phyloP scores from a whole-genome alignment of 2,888 invertebrate genomes.

The Trypoxylon attenuatum region DNA sequence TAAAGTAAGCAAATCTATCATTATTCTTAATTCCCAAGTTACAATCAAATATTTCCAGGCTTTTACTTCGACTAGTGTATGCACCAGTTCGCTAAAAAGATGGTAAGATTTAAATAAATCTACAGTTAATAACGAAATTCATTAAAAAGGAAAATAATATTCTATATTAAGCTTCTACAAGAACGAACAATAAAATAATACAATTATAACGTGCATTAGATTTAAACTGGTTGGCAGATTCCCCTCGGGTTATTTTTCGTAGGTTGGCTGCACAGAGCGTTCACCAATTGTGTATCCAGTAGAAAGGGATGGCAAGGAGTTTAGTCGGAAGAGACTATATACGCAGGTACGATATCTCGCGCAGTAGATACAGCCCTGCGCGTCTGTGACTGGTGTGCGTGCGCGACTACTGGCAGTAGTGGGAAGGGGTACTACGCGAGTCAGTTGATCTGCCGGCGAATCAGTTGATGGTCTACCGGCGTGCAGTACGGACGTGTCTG shows the following conservation, averaged over 20 bases:
- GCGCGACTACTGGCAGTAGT: conserved; percentile 35
- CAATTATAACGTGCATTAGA: too few species aligned
- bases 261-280: conserved; percentile 50
- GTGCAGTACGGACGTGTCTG: conserved; percentile 64
- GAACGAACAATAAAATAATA: conserved; percentile 2
- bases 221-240: conserved; percentile 40
- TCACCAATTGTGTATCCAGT: neutral
- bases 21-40: too few species aligned
- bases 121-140: too few species aligned
- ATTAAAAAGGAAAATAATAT: too few species aligned
- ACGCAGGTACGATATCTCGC: neutral
- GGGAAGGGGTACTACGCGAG: conserved; percentile 68
- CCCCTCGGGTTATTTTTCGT: conserved; percentile 55
- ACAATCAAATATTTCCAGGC: too few species aligned
- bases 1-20: too few species aligned
- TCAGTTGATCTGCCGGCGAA: conserved; percentile 67
- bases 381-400: too few species aligned
- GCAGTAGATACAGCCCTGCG: conserved; percentile 44
- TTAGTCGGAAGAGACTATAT: neutral
- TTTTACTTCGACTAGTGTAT: too few species aligned
- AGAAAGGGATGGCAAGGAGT: neutral
- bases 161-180: too few species aligned
- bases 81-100: too few species aligned
- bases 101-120: too few species aligned
- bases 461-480: conserved; percentile 73